Evolutionary conservation across 2,113 vertebrate species (phyloP).

Genomic region (crab-eating macaque (Macaca fascicularis)): DNA sequence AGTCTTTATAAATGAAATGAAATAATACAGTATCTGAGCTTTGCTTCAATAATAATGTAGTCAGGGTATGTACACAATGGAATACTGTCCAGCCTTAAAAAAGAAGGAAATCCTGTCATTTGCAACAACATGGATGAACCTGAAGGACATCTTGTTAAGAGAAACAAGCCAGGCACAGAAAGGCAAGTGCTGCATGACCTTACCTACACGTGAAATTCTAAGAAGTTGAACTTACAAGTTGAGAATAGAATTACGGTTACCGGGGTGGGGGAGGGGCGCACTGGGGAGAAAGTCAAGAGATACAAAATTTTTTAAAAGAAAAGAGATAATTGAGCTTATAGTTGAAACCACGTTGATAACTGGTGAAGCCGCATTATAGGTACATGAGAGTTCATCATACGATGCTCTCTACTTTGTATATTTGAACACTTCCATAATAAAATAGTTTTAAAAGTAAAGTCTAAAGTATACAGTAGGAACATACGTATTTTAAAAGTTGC

Average conservation of each 20-base stretch:
- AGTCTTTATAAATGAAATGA: not conserved
- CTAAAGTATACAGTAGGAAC: not conserved
- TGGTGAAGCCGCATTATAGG: not conserved
- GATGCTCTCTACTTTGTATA: not conserved
- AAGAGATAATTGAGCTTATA: not conserved
- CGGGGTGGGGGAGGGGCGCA: not conserved
- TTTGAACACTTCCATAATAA: not conserved
- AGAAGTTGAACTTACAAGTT: not conserved
- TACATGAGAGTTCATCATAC: rapidly evolving
- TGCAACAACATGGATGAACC: not conserved
- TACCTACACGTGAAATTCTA: not conserved
- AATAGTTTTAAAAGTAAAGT: not conserved
- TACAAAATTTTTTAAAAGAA: not conserved
- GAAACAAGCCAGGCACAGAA: not conserved
- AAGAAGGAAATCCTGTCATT: not conserved
- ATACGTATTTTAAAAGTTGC: not conserved
- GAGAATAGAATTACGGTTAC: not conserved
- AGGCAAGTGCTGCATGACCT: not conserved
- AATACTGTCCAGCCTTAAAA: not conserved
- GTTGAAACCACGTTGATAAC: not conserved
- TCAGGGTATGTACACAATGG: not conserved
- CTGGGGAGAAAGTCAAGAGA: not conserved
- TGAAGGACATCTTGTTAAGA: not conserved
- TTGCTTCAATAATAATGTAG: not conserved
- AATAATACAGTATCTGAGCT: not conserved